These are phyloP conservation scores for Drosophila ercepeae DNA, from an alignment of 1,140 invertebrate genomes.

Conservation along the genomic window DNA sequence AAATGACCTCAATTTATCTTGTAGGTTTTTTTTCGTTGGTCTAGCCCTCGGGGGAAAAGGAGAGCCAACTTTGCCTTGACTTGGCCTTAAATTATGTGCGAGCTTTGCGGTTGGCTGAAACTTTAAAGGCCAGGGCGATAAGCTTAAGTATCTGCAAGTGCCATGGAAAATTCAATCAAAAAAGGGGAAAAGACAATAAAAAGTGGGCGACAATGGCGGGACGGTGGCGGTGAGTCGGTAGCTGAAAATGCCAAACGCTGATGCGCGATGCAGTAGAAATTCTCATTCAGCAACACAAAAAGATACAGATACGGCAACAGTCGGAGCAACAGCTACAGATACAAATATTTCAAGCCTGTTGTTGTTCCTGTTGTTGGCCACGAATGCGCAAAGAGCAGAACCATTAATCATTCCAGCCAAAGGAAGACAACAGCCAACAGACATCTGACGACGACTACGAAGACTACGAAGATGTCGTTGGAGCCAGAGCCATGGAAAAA, in stretches of 20 bases:
- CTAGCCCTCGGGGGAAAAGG: slow-evolving; percentile 13
- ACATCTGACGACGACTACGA: slow-evolving; percentile 58
- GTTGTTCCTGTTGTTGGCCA: slow-evolving; percentile 42
- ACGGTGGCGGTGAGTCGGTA: slow-evolving; percentile 39
- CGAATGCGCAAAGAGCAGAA: slow-evolving; percentile 73
- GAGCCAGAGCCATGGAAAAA: slow-evolving; percentile 67
- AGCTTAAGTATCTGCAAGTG: slow-evolving; percentile 43
- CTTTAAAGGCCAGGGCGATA: slow-evolving; percentile 46
- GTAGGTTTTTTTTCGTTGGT: slow-evolving; percentile 38
- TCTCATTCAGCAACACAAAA: slow-evolving; percentile 44
- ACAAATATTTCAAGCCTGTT: slow-evolving; percentile 30
- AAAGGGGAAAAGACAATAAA: slow-evolving; percentile 20
- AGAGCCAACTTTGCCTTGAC: slow-evolving; percentile 37
- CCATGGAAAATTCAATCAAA: slow-evolving; percentile 74
- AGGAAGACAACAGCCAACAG: slow-evolving; percentile 69
- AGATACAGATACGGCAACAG: slow-evolving; percentile 50
- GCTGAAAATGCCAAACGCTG: slow-evolving; percentile 61
- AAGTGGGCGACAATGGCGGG: slow-evolving; percentile 41
- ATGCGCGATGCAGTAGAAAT: slow-evolving; percentile 64
- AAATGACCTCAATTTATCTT: slow-evolving; percentile 84
- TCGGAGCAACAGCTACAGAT: slow-evolving; percentile 35
- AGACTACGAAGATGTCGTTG: slow-evolving; percentile 19
- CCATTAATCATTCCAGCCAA: slow-evolving; percentile 81
- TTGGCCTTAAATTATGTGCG: slow-evolving; percentile 69
- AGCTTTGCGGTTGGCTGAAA: slow-evolving; percentile 59